These are phyloP conservation scores for Dryomyza anilis DNA, from an alignment of 2,888 invertebrate species.

Conservation along the genomic window DNA sequence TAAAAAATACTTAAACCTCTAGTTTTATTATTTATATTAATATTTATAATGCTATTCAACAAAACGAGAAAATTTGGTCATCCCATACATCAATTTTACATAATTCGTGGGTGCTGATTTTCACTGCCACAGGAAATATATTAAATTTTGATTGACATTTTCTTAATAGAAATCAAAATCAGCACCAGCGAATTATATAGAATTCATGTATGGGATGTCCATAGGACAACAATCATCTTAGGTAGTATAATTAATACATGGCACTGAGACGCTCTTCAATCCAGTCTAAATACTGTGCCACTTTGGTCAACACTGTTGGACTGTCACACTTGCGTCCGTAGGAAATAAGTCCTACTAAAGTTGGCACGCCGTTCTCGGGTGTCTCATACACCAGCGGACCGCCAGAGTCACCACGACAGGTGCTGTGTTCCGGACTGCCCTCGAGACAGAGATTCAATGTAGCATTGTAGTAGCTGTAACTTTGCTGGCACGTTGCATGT, in stretches of 20 bases:
- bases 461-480: conserved; percentile 30
- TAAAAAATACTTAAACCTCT: too few relatives aligned
- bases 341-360: conserved; percentile 50
- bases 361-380: conserved; percentile 41
- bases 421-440: conserved; percentile 42
- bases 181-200: too few relatives aligned
- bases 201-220: too few relatives aligned
- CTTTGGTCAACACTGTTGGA: conserved; percentile 53
- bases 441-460: conserved; percentile 32
- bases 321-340: conserved; percentile 52
- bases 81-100: too few relatives aligned
- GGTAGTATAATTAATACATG: too few relatives aligned
- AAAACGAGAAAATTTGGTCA: too few relatives aligned
- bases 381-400: conserved; percentile 33
- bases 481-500: conserved; percentile 20
- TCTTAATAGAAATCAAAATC: neutral
- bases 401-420: conserved; percentile 61
- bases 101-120: too few relatives aligned
- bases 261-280: conserved; percentile 50
- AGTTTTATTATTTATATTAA: too few relatives aligned
- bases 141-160: neutral
- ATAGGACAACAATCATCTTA: neutral
- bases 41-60: too few relatives aligned
- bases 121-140: too few relatives aligned
- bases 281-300: conserved; percentile 51